Conservation (phyloP, 2,797 vertebrate genomes). For the Crax fasciolata region DNA sequence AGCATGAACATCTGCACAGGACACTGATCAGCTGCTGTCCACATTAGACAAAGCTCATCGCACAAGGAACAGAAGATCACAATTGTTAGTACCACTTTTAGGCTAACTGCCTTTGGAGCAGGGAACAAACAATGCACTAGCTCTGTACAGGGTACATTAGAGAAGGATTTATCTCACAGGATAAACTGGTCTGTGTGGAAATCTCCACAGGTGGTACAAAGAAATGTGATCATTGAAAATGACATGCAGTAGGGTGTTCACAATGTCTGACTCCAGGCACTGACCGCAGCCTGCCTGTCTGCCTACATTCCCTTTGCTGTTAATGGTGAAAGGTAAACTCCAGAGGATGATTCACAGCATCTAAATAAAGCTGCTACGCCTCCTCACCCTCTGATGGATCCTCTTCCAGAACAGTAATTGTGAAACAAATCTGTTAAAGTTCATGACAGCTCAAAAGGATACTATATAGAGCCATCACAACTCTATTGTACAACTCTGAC, state of each 20-base stretch:
- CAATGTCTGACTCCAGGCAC: not conserved
- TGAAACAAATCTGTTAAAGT: constrained; percentile 29
- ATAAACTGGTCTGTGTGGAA: not conserved
- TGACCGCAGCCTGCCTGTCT: not conserved
- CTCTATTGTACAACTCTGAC: not conserved
- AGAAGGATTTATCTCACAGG: not conserved
- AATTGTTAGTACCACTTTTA: not conserved
- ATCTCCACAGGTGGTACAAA: not conserved
- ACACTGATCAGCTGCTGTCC: not conserved
- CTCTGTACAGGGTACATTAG: not conserved
- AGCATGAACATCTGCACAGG: not conserved
- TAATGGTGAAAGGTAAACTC: not conserved
- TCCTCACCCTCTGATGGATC: not conserved
- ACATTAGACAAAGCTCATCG: not conserved
- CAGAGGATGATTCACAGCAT: constrained; percentile 17
- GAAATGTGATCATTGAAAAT: not conserved
- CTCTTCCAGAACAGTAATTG: not conserved
- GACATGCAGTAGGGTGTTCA: not conserved
- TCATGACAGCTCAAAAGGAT: not conserved
- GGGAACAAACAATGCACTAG: not conserved
- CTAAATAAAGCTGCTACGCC: constrained; percentile 51
- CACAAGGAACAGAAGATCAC: not conserved
- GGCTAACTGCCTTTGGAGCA: not conserved
- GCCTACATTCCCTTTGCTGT: not conserved
- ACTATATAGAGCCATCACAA: not conserved